A percentile compares a stretch with the other conserved stretches of the same genome.
These are phyloP conservation scores for Polydrusus cervinus DNA, from an alignment of 2,888 invertebrate species.

Conservation along the genomic window DNA sequence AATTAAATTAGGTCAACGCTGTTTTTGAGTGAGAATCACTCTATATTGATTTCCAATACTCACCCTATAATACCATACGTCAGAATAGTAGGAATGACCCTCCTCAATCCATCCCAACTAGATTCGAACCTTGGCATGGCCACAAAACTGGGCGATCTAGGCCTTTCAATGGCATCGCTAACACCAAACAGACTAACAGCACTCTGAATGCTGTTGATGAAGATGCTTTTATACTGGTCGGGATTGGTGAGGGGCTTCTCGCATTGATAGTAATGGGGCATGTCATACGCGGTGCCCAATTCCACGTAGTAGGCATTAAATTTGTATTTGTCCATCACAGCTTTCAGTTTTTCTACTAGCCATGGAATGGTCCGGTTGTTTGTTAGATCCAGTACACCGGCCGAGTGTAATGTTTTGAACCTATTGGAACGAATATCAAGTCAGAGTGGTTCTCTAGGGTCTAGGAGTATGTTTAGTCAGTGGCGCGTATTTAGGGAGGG, in stretches of 20 bases:
- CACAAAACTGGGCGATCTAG: slow-evolving; percentile 89
- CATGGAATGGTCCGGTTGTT: slow-evolving; percentile 87
- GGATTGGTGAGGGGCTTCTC: slow-evolving; percentile 84
- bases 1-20: too few relatives aligned
- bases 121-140: slow-evolving; percentile 90
- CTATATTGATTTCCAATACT: too few relatives aligned
- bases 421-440: slow-evolving; percentile 64
- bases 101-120: slow-evolving; percentile 83
- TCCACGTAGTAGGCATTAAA: slow-evolving; percentile 91
- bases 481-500: too few relatives aligned
- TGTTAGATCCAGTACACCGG: slow-evolving; percentile 90
- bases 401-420: slow-evolving; percentile 86
- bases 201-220: slow-evolving; percentile 77
- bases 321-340: slow-evolving; percentile 81
- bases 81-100: slow-evolving; percentile 89
- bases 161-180: slow-evolving; percentile 86
- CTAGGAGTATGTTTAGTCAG: too few relatives aligned
- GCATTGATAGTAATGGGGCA: slow-evolving; percentile 90
- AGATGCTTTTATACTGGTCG: slow-evolving; percentile 86
- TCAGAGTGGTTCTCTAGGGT: too few relatives aligned
- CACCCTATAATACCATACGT: slow-evolving; percentile 90
- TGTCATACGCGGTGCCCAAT: slow-evolving; percentile 86
- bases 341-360: slow-evolving; percentile 81
- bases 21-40: too few relatives aligned
- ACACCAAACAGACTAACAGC: slow-evolving; percentile 84